phyloP scores from a whole-genome alignment of 2,113 vertebrate species.

The Malurus melanocephalus region DNA sequence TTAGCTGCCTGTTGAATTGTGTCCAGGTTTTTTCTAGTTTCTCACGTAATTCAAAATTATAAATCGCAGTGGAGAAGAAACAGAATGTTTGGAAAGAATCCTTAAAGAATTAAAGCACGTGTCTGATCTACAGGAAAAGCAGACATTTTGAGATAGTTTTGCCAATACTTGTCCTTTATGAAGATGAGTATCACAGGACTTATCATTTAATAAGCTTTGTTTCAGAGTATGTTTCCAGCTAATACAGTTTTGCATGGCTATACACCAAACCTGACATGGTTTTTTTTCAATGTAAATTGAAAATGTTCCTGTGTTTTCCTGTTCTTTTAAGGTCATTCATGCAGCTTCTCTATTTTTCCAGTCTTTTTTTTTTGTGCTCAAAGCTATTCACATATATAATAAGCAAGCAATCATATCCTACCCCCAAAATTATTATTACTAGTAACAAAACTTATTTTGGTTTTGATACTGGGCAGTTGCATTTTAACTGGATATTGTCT shows the following conservation, averaged over 20 bases:
- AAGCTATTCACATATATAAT: background rate
- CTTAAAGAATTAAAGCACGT: background rate
- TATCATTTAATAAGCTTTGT: conserved; percentile 13
- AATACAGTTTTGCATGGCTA: conserved; percentile 53
- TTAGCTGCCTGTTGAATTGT: background rate
- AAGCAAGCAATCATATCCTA: background rate
- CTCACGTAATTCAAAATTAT: background rate
- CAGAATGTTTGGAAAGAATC: background rate
- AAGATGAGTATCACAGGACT: conserved; percentile 47
- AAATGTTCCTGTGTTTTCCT: conserved; percentile 13
- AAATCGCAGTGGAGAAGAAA: background rate
- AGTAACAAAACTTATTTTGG: background rate
- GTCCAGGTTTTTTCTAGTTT: background rate
- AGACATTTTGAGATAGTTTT: background rate
- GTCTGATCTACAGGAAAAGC: background rate
- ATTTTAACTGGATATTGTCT: background rate
- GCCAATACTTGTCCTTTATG: background rate
- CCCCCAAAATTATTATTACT: background rate
- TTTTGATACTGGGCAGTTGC: background rate
- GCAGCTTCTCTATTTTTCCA: background rate
- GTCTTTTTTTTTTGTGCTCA: background rate
- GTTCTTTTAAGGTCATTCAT: background rate
- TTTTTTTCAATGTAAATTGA: conserved; percentile 40
- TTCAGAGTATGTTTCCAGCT: conserved; percentile 6
- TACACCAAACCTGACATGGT: background rate